Percentiles rank a stretch among this genome's conserved stretches.
Evolutionary conservation across 2,888 invertebrate species (phyloP).

Genomic region (Cenopis cana): DNA sequence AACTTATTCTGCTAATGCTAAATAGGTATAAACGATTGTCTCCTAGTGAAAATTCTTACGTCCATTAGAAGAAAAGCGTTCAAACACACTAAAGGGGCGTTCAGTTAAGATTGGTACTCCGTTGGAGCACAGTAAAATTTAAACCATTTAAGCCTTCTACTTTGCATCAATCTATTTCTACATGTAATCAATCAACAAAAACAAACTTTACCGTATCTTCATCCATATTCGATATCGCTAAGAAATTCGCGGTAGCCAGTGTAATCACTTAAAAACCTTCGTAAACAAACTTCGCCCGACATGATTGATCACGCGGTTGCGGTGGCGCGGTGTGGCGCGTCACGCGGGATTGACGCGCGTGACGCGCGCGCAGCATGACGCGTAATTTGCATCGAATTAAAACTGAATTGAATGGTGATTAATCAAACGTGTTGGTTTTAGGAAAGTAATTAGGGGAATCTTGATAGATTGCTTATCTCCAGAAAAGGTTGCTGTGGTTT

Average conservation of each 20-base stretch:
- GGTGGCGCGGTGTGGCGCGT: neutral
- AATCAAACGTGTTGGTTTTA: conserved; percentile 26
- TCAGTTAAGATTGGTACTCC: no score
- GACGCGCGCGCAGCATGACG: conserved; percentile 26
- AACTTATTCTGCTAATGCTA: no score
- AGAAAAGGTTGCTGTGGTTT: neutral
- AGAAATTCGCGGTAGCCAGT: neutral
- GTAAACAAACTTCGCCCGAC: conserved; percentile 11
- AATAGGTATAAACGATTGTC: no score
- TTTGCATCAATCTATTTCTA: neutral
- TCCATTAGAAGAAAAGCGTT: no score
- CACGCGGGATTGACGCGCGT: conserved; percentile 3
- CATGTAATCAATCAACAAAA: neutral
- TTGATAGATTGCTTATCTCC: neutral
- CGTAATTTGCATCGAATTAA: conserved; percentile 40
- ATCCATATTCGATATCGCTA: conserved; percentile 4
- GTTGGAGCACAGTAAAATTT: no score
- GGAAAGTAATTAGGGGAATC: neutral
- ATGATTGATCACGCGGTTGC: conserved; percentile 26
- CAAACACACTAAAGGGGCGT: no score
- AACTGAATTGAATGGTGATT: conserved; percentile 20
- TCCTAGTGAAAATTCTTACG: no score
- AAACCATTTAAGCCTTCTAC: no score
- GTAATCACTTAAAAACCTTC: conserved; percentile 4
- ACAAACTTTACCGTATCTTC: conserved; percentile 4